Evolutionary conservation across 1,140 invertebrate genomes (phyloP).

Genomic region (Trichonephila inaurata): DNA sequence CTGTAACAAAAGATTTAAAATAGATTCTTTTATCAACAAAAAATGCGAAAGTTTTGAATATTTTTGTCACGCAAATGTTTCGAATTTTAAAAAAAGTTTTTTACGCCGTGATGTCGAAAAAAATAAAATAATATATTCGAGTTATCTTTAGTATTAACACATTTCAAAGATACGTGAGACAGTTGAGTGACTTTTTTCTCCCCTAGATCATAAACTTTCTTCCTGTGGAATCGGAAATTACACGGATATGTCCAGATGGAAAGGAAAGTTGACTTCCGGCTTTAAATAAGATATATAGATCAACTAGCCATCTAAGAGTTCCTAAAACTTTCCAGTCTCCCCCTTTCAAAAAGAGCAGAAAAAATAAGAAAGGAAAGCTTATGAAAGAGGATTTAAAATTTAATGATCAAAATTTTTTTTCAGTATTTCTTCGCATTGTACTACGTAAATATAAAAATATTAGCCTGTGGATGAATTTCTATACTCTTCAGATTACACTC

Average conservation of each 20-base stretch:
- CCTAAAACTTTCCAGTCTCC: not conserved
- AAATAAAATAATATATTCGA: not conserved
- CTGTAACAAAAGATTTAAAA: too few relatives aligned
- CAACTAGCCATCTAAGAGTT: not conserved
- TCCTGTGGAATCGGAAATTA: slow-evolving; percentile 38
- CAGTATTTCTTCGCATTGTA: too few relatives aligned
- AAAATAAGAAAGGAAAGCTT: not conserved
- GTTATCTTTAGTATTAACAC: slow-evolving; percentile 19
- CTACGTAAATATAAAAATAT: too few relatives aligned
- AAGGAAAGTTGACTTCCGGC: slow-evolving; percentile 38
- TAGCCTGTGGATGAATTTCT: too few relatives aligned
- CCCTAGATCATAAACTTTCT: slow-evolving; percentile 6
- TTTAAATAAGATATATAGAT: slow-evolving; percentile 23
- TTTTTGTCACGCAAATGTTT: not conserved
- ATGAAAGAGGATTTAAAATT: not conserved
- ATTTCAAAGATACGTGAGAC: not conserved
- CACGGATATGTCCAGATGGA: slow-evolving; percentile 20
- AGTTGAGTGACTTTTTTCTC: not conserved
- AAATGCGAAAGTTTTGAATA: too few relatives aligned
- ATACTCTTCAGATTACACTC: too few relatives aligned
- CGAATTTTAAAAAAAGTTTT: not conserved
- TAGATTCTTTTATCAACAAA: too few relatives aligned
- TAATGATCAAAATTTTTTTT: not conserved
- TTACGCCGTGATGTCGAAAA: not conserved
- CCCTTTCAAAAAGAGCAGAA: not conserved